Percentiles rank a stretch among this genome's conserved stretches.
Conservation (phyloP, 2,113 vertebrate genomes). For the Sorex araneus region DNA sequence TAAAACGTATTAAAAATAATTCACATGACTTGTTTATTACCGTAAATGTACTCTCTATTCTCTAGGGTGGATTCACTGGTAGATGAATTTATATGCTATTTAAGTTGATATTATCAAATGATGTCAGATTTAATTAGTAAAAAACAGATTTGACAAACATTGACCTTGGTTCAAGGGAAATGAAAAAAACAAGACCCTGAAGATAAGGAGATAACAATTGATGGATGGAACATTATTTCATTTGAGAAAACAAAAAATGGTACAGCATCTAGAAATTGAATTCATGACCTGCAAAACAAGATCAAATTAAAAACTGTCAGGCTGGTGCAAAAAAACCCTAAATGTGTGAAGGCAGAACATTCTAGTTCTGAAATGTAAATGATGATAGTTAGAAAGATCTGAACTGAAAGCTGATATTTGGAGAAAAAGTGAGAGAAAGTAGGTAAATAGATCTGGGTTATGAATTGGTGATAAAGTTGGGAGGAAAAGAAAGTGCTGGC, state of each 20-base stretch:
- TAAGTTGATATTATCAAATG: conserved; percentile 81
- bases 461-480: not conserved
- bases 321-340: conserved; percentile 41
- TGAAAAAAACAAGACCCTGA: conserved; percentile 43
- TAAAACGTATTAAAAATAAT: conserved; percentile 59
- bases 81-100: conserved; percentile 65
- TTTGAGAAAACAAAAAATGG: conserved; percentile 72
- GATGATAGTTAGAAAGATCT: conserved; percentile 61
- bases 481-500: not conserved
- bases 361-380: conserved; percentile 74
- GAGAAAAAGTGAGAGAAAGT: not conserved
- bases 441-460: not conserved
- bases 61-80: conserved; percentile 4
- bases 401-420: conserved; percentile 23
- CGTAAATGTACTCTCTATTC: conserved; percentile 59
- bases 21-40: conserved; percentile 63
- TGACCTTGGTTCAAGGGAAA: conserved; percentile 76
- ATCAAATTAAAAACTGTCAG: conserved; percentile 82
- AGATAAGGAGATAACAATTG: conserved; percentile 80
- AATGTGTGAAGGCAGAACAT: conserved; percentile 65
- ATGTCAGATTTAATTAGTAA: conserved; percentile 82
- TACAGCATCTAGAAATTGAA: conserved; percentile 80
- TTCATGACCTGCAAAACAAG: conserved; percentile 80
- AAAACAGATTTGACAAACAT: conserved; percentile 75
- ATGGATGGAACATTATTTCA: conserved; percentile 73